Conservation (phyloP, 2,797 vertebrate species). For the Alauda arvensis region DNA sequence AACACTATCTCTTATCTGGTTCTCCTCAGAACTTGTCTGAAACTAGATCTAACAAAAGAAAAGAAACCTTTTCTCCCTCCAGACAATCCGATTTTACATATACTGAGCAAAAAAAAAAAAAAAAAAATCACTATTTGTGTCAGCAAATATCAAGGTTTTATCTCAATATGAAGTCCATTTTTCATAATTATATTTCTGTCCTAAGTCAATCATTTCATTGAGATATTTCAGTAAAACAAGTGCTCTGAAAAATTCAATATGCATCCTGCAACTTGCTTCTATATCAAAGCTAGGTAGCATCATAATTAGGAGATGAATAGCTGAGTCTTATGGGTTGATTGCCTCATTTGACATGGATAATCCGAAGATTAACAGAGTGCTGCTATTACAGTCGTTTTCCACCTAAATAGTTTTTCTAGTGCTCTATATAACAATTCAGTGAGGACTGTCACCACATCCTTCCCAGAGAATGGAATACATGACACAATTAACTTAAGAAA, state of each 20-base stretch:
- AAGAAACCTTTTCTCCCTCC: background rate
- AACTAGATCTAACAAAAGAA: background rate
- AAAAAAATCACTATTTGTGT: background rate
- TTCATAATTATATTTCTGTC: background rate
- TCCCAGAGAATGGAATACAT: background rate
- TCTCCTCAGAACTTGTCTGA: background rate
- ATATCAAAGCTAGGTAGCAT: background rate
- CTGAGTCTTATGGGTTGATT: background rate
- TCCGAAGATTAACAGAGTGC: background rate
- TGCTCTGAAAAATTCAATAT: background rate
- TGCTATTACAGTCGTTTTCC: background rate
- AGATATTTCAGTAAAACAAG: background rate
- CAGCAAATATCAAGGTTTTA: background rate
- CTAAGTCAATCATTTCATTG: background rate
- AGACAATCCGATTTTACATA: background rate
- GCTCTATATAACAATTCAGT: background rate
- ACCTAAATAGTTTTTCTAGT: background rate
- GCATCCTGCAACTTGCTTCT: background rate
- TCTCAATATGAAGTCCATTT: background rate
- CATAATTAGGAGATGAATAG: background rate
- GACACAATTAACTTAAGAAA: background rate
- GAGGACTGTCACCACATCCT: background rate
- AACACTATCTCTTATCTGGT: background rate
- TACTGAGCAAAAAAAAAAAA: background rate
- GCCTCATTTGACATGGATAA: background rate